A percentile compares a stretch with the other conserved stretches of the same genome.
These are phyloP conservation scores for Mantis religiosa DNA, from an alignment of 2,888 invertebrate genomes.

Conservation along the genomic window DNA sequence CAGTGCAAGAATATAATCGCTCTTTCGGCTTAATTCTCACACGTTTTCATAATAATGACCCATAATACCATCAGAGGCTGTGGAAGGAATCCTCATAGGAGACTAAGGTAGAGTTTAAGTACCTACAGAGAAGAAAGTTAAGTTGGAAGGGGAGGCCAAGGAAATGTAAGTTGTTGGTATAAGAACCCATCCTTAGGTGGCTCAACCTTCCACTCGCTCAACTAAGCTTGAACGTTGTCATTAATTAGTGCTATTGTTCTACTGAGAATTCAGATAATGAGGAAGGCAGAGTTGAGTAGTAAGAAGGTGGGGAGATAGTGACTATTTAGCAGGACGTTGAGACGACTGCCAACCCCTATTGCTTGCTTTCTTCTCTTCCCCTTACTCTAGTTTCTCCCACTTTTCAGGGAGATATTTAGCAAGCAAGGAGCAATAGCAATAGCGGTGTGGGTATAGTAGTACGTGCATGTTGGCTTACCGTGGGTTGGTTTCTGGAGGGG, in stretches of 20 bases:
- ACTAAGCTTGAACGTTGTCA: constrained; percentile 27
- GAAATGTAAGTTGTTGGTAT: constrained; percentile 4
- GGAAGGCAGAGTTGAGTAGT: constrained; percentile 22
- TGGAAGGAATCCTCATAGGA: neutral
- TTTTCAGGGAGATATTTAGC: constrained; percentile 22
- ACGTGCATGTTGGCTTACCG: neutral
- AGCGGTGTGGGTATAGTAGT: neutral
- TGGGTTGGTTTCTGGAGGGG: neutral
- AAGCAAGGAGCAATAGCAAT: constrained; percentile 23
- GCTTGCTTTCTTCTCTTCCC: neutral
- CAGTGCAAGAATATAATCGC: neutral
- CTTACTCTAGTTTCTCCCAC: neutral
- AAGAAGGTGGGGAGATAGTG: constrained; percentile 11
- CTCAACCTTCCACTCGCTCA: constrained; percentile 15
- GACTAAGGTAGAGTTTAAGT: neutral
- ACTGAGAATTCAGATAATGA: constrained; percentile 32
- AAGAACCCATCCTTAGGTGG: constrained; percentile 10
- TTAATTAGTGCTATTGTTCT: constrained; percentile 33
- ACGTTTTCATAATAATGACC: constrained; percentile 19
- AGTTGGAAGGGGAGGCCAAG: neutral
- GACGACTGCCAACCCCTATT: neutral
- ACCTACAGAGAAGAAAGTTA: neutral
- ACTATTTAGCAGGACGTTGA: constrained; percentile 25
- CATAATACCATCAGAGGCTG: constrained; percentile 18
- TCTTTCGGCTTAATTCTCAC: constrained; percentile 14